Percentiles rank a stretch among this genome's conserved stretches.
Conservation (phyloP, 2,888 invertebrate species). For the Argyresthia albistria region DNA sequence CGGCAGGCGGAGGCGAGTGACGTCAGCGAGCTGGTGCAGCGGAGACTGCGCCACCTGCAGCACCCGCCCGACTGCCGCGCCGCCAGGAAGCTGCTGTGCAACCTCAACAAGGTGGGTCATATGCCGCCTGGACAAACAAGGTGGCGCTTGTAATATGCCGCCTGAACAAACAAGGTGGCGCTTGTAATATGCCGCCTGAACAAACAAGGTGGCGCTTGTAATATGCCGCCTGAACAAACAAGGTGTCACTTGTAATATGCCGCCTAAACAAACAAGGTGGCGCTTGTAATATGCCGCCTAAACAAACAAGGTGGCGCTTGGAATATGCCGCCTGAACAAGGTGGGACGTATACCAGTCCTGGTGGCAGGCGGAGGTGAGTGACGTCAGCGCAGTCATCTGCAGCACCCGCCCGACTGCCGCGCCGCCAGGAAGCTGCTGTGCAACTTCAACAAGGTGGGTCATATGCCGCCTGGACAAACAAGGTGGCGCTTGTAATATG, state of each 20-base stretch:
- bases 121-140: too few relatives aligned
- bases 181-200: conserved; percentile 96
- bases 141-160: conserved; percentile 63
- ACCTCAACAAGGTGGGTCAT: conserved; percentile 83
- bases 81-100: conserved; percentile 93
- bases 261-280: too few relatives aligned
- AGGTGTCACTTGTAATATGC: too few relatives aligned
- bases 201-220: conserved; percentile 61
- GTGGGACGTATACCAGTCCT: conserved; percentile 85
- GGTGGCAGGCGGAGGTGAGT: conserved; percentile 85
- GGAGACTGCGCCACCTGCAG: conserved; percentile 84
- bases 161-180: conserved; percentile 78
- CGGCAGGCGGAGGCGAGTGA: conserved; percentile 84
- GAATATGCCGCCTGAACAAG: conserved; percentile 77
- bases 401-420: conserved; percentile 96
- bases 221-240: too few relatives aligned
- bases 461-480: too few relatives aligned
- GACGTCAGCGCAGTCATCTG: conserved; percentile 83
- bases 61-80: conserved; percentile 91
- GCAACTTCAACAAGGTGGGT: conserved; percentile 93
- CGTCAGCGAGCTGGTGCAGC: conserved; percentile 87
- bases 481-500: too few relatives aligned
- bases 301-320: conserved; percentile 30
- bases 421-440: conserved; percentile 89
- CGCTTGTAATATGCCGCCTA: conserved; percentile 73